Conservation (phyloP, 2,113 vertebrate genomes). For the Montifringilla adamsi region DNA sequence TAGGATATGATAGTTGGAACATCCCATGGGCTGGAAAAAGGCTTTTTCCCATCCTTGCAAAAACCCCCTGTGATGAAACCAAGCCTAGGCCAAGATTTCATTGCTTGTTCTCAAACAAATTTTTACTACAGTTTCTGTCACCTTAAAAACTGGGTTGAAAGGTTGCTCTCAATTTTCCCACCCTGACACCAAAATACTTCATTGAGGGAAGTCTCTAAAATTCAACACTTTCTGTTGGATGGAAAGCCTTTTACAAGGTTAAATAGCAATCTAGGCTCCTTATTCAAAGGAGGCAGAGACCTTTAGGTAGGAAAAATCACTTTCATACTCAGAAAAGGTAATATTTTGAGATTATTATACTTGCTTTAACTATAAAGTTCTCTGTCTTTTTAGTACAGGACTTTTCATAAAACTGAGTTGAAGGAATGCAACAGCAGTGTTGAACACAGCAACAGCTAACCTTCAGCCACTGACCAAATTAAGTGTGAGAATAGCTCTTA, state of each 20-base stretch:
- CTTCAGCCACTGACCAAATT: not conserved
- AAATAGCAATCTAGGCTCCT: not conserved
- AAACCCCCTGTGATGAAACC: not conserved
- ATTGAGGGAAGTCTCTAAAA: not conserved
- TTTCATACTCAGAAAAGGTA: not conserved
- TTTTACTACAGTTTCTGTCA: not conserved
- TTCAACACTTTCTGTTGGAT: not conserved
- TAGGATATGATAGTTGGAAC: rapidly evolving
- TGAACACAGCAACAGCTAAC: not conserved
- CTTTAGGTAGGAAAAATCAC: not conserved
- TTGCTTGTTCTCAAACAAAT: not conserved
- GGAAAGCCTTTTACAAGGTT: not conserved
- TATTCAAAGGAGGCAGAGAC: not conserved
- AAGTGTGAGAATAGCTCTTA: not conserved
- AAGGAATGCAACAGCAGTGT: not conserved
- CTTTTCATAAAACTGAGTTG: not conserved
- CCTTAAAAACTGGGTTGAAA: not conserved
- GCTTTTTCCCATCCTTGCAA: not conserved
- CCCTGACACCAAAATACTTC: not conserved
- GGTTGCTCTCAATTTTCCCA: not conserved
- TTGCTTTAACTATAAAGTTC: not conserved
- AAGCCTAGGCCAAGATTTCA: not conserved
- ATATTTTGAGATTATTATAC: not conserved
- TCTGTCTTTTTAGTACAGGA: not conserved
- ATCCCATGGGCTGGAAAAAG: not conserved